phyloP scores from a whole-genome alignment of 2,888 invertebrate species.

The Stenodema calcarata region DNA sequence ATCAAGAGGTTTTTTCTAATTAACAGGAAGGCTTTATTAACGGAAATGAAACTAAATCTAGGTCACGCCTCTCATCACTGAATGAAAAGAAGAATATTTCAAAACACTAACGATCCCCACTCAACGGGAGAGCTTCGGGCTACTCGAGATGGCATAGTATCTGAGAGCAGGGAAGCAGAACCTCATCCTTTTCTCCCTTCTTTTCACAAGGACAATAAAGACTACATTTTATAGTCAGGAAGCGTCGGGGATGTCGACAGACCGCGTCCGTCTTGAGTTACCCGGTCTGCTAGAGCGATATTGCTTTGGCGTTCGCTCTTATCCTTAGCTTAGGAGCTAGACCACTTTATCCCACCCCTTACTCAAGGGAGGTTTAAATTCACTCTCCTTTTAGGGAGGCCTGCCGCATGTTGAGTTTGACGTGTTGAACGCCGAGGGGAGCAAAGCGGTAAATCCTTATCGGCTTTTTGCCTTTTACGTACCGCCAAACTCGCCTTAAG shows the following conservation, averaged over 20 bases:
- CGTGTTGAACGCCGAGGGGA: not conserved
- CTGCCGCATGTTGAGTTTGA: not conserved
- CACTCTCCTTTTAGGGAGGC: not conserved
- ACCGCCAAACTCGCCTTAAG: too few relatives aligned
- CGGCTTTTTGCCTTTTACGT: not conserved
- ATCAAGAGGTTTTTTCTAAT: not conserved
- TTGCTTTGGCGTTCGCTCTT: not conserved
- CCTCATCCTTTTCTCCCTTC: not conserved
- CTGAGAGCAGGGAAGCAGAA: not conserved
- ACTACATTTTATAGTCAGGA: not conserved
- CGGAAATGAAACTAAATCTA: not conserved
- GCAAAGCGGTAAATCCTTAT: not conserved
- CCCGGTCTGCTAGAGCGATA: not conserved
- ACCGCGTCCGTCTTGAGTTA: slow-evolving; percentile 6
- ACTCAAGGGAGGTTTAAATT: not conserved
- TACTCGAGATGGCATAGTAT: not conserved
- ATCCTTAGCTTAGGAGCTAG: not conserved
- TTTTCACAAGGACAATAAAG: not conserved
- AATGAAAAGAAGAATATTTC: not conserved
- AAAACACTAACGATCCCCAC: not conserved
- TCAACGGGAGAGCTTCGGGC: not conserved
- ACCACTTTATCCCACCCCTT: not conserved
- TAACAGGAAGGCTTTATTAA: not conserved
- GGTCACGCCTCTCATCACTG: not conserved
- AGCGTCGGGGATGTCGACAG: not conserved